Conservation (phyloP, 1,140 invertebrate species). For the Brachionus asplanchnoidis region DNA sequence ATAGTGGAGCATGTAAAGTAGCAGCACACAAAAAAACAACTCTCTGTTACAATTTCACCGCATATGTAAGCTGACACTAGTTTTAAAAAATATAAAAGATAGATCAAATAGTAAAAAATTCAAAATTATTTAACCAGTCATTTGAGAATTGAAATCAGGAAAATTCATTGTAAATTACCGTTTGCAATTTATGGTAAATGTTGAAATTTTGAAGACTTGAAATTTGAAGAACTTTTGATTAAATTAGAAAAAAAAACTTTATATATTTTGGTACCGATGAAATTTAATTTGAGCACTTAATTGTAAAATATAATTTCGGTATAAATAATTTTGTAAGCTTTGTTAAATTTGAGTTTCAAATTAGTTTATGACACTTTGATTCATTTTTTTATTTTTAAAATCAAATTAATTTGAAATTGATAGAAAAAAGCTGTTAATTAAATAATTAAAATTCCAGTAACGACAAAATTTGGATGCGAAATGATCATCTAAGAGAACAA, state of each 20-base stretch:
- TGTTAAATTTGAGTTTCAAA: neutral
- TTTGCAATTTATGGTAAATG: no score
- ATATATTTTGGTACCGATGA: neutral
- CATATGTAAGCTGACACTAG: neutral
- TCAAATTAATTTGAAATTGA: neutral
- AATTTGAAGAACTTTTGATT: neutral
- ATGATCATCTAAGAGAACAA: no score
- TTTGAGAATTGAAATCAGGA: neutral
- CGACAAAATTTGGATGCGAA: no score
- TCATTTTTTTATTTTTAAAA: neutral
- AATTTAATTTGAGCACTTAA: neutral
- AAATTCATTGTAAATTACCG: neutral
- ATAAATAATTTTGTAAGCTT: neutral
- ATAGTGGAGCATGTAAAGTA: neutral
- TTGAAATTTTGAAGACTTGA: neutral
- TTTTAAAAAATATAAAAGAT: neutral
- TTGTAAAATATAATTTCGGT: neutral
- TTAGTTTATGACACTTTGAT: neutral
- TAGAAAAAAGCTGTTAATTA: neutral
- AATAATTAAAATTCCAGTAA: neutral
- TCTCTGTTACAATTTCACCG: neutral
- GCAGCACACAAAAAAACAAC: neutral
- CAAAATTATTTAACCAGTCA: neutral
- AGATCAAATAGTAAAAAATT: neutral
- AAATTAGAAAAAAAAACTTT: neutral